These are phyloP conservation scores for Oreochromis mossambicus DNA, from an alignment of 2,797 vertebrate genomes.

Conservation along the genomic window DNA sequence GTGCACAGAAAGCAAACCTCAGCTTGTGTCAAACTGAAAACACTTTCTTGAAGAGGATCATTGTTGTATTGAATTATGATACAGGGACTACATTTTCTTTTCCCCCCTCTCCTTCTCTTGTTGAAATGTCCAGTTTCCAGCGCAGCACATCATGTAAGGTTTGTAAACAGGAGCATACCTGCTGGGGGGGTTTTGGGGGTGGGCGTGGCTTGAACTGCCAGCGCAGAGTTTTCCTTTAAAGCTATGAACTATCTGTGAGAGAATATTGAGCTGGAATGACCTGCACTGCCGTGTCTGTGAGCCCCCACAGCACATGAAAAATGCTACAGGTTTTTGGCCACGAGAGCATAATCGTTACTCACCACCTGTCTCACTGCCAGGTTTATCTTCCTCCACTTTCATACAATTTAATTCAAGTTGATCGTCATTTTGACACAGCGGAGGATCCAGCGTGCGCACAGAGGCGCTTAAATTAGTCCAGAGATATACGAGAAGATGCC, in stretches of 20 bases:
- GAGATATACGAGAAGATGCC: background rate
- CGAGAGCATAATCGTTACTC: background rate
- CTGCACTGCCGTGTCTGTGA: background rate
- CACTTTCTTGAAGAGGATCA: background rate
- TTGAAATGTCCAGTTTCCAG: background rate
- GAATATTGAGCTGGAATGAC: background rate
- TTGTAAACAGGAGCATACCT: background rate
- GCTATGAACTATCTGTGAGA: background rate
- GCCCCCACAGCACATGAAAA: background rate
- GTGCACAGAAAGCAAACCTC: background rate
- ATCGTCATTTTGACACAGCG: background rate
- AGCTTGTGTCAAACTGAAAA: background rate
- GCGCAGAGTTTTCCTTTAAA: no score
- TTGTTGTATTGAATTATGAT: background rate
- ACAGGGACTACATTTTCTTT: background rate
- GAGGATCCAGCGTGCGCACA: background rate
- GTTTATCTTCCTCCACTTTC: background rate
- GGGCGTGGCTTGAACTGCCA: background rate
- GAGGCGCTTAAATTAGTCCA: background rate
- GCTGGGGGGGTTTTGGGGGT: background rate
- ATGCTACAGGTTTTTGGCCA: background rate
- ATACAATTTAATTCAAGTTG: background rate
- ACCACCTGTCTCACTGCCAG: background rate
- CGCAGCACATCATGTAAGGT: background rate
- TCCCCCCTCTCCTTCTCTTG: fast-evolving